Percentiles rank a stretch among this genome's conserved stretches.
phyloP scores from a whole-genome alignment of 2,888 invertebrate species.

The Phortica okadai region DNA sequence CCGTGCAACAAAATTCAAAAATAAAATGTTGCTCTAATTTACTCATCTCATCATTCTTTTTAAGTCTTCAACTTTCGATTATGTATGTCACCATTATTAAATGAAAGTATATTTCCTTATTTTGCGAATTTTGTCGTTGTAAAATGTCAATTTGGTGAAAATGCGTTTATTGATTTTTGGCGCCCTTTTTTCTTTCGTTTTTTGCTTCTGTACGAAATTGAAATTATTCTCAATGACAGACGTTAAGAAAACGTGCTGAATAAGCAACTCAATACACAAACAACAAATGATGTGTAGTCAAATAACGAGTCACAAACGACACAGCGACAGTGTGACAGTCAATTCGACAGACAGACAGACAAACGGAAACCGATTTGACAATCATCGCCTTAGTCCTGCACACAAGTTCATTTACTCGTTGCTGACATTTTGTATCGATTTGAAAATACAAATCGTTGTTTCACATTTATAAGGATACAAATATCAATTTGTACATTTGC shows the following conservation, averaged over 20 bases:
- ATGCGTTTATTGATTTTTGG: conserved; percentile 16
- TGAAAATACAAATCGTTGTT: conserved; percentile 1
- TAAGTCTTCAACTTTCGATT: no score
- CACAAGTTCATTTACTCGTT: not conserved
- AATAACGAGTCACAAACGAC: not conserved
- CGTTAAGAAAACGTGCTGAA: conserved; percentile 5
- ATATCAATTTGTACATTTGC: not conserved
- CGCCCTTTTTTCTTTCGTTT: not conserved
- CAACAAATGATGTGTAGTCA: not conserved
- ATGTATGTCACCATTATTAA: no score
- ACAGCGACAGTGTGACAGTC: not conserved
- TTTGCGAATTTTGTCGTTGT: not conserved
- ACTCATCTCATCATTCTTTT: no score
- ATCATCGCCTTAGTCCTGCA: not conserved
- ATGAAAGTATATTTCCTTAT: not conserved
- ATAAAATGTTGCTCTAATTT: no score
- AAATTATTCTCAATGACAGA: conserved; percentile 19
- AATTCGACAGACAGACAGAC: not conserved
- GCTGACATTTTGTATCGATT: conserved; percentile 3
- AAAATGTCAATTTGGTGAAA: conserved; percentile 25
- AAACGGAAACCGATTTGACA: not conserved
- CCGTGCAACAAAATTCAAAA: not conserved
- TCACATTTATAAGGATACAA: not conserved
- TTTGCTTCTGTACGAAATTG: not conserved
- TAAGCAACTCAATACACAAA: not conserved